These are phyloP conservation scores for Caenorhabditis angaria DNA, from an alignment of 2,888 invertebrate species.

Conservation along the genomic window DNA sequence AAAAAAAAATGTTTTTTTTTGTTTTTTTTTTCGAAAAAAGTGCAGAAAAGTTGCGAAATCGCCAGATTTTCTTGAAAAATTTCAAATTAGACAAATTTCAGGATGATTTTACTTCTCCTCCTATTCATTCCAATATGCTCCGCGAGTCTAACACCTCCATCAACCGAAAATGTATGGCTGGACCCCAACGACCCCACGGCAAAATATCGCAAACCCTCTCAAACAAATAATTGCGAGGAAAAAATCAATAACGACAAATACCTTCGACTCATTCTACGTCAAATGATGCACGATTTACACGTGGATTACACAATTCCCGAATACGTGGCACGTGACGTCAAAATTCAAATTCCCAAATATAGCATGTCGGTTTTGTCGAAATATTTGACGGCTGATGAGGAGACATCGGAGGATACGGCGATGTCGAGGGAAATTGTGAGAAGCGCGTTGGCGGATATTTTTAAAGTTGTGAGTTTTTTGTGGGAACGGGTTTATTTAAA, in stretches of 20 bases:
- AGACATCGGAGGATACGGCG: constrained; percentile 11
- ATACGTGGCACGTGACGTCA: constrained; percentile 23
- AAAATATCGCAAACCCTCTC: not conserved
- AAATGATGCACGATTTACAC: constrained; percentile 25
- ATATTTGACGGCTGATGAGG: constrained; percentile 24
- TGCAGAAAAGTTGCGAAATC: not conserved
- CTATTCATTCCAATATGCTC: not conserved
- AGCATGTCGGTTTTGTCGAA: constrained; percentile 30
- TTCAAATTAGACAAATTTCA: not conserved
- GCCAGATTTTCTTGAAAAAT: not conserved
- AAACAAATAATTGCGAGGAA: not conserved
- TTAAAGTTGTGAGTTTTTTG: constrained; percentile 18
- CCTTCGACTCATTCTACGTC: constrained; percentile 33
- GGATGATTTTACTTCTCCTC: not conserved
- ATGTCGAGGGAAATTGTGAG: constrained; percentile 27
- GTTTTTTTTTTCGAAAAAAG: constrained; percentile 1
- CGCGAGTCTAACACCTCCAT: not conserved
- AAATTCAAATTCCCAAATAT: constrained; percentile 25
- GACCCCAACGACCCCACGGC: constrained; percentile 37
- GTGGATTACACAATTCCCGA: constrained; percentile 21
- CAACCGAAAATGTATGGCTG: constrained; percentile 18
- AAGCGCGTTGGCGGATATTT: constrained; percentile 28
- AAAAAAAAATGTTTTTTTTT: no score
- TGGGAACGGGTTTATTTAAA: not conserved
- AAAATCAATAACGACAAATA: constrained; percentile 29